phyloP scores from a whole-genome alignment of 1,140 invertebrate genomes.

The Scaptomyza pallida region DNA sequence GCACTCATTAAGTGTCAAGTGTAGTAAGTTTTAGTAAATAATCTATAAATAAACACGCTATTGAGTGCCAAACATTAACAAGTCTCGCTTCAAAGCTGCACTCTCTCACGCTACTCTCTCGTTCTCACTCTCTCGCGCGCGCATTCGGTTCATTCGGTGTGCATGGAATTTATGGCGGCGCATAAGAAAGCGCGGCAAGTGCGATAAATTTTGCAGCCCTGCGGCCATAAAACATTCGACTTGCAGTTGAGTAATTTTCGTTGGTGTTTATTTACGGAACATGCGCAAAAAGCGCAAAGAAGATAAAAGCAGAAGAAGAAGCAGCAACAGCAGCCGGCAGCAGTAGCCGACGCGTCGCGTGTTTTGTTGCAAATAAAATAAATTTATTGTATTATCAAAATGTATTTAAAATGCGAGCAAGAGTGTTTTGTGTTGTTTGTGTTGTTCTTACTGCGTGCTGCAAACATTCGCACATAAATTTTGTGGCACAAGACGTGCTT shows the following conservation, averaged over 20 bases:
- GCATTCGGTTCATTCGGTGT: constrained; percentile 7
- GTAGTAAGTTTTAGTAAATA: constrained; percentile 27
- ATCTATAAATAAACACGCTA: constrained; percentile 36
- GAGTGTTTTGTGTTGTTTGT: constrained; percentile 18
- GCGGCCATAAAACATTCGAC: constrained; percentile 70
- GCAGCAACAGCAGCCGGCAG: constrained; percentile 2
- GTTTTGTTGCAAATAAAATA: constrained; percentile 70
- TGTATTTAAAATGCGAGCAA: constrained; percentile 47
- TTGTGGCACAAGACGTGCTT: constrained; percentile 62
- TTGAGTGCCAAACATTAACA: constrained; percentile 34
- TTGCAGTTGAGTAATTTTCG: constrained; percentile 68
- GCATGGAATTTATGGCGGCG: constrained; percentile 45
- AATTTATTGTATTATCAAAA: constrained; percentile 66
- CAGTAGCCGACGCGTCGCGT: constrained; percentile 54
- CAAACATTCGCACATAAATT: constrained; percentile 70
- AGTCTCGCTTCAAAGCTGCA: neutral
- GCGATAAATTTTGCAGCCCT: constrained; percentile 75
- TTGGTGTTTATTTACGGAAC: constrained; percentile 62
- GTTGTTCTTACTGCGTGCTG: constrained; percentile 12
- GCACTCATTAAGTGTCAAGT: constrained; percentile 41
- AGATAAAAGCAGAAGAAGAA: constrained; percentile 25
- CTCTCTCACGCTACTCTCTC: constrained; percentile 1
- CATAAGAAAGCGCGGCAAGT: constrained; percentile 59
- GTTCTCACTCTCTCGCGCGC: neutral
- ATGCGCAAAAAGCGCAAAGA: constrained; percentile 66